Base-by-base conservation (phyloP, 2,113 vertebrate genomes). In the Xyliphius kryptos region DNA sequence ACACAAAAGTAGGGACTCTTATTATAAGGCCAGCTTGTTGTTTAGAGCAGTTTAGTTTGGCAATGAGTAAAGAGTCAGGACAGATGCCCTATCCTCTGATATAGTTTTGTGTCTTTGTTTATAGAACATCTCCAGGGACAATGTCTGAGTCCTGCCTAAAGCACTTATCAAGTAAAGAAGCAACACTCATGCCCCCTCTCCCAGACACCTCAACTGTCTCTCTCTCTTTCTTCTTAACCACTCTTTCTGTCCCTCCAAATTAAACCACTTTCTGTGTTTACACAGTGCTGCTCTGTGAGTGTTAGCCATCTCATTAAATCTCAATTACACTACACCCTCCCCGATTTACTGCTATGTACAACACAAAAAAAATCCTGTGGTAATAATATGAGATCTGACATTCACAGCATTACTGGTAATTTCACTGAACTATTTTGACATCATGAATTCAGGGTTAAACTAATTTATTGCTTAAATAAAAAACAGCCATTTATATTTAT, bases 231-330 rank as follows among this genome's bases (percentile, higher is more conserved):
- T 38, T 61, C n/a, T n/a, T n/a, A n/a, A n/a, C n/a, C n/a, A n/a
- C n/a, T n/a, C 48, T 65, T 14, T 74, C 69, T 66, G 41, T 51
- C 22, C 37, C 47, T 76, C 73, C 77, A 83, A 68, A 67, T 68
- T 79, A 79, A 71, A 41, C 50, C 78, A 75, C 77, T 77, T 78
- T 69, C 74, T 74, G 51, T 85, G 81, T 84, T 85, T 86, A 80
- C 83, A 80, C 79, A 77, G 73, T n/a, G 76, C 63, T 59, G 82
- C 77, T 76, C 76, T 75, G 56, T 68, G 50, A 72, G 77, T 81
- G 84, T 83, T 84, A 64, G 77, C 72, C 62, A 83, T 88, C 80
- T 82, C 75, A 79, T 83, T 83, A 82, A 80, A 82, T 82, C 82
- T 85, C 82, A 82, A 80, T 85, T 81, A 82, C 82, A 83, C 79